A percentile compares a stretch with the other conserved stretches of the same genome.
phyloP scores from a whole-genome alignment of 2,888 invertebrate species.

The Mesochorus sp. region DNA sequence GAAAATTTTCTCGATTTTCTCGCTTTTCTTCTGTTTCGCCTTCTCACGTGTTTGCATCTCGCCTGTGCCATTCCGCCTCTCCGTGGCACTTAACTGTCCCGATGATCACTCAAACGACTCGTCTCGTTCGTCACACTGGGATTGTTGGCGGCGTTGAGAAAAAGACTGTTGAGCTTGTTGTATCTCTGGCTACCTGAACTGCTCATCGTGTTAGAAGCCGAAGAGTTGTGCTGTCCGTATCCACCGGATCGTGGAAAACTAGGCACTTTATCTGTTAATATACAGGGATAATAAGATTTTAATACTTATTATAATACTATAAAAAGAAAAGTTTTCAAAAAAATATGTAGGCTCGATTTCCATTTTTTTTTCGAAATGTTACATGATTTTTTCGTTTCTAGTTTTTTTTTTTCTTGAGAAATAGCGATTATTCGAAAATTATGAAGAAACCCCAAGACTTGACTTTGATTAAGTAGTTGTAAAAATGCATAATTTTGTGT shows the following conservation, averaged over 20 bases:
- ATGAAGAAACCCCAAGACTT: too few relatives aligned
- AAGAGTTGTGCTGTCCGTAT: conserved; percentile 79
- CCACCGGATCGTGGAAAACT: conserved; percentile 76
- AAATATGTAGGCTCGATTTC: too few relatives aligned
- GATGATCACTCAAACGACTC: conserved; percentile 76
- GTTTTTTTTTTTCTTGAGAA: too few relatives aligned
- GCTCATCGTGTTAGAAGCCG: conserved; percentile 79
- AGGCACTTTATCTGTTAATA: conserved; percentile 78
- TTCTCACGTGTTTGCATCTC: not conserved
- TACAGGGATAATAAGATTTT: conserved; percentile 1
- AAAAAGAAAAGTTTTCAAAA: not conserved
- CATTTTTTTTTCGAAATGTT: too few relatives aligned
- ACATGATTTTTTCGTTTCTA: too few relatives aligned
- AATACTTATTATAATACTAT: not conserved
- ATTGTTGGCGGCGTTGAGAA: conserved; percentile 72
- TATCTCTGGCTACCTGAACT: conserved; percentile 80
- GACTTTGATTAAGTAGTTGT: too few relatives aligned
- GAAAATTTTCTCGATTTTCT: not conserved
- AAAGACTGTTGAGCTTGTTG: conserved; percentile 79
- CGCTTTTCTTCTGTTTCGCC: not conserved
- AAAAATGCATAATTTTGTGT: too few relatives aligned
- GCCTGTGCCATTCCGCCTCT: not conserved
- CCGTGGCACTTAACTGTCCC: conserved; percentile 76
- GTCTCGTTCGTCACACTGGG: conserved; percentile 73
- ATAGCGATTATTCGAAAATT: too few relatives aligned